phyloP scores from a whole-genome alignment of 2,797 vertebrate species.

The Catostomus latipinnis region DNA sequence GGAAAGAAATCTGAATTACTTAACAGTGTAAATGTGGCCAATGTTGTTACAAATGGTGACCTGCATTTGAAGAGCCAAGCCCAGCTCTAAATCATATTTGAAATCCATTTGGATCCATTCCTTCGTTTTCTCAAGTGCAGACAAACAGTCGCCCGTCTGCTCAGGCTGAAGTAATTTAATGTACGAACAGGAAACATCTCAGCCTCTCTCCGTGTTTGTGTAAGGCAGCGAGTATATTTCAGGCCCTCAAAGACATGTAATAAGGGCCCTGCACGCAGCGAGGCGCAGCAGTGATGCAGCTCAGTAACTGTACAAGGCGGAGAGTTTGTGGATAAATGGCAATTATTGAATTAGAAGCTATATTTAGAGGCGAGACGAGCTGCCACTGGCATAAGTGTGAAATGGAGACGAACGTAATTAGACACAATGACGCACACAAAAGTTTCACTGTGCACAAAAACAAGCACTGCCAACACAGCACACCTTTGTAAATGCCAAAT shows the following conservation, averaged over 20 bases:
- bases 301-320: constrained; percentile 62
- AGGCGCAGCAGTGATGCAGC: too few species aligned
- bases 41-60: constrained; percentile 79
- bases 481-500: constrained; percentile 26
- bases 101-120: constrained; percentile 81
- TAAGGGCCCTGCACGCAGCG: too few species aligned
- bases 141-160: constrained; percentile 57
- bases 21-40: not conserved
- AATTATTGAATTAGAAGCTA: constrained; percentile 67
- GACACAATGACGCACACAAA: constrained; percentile 21
- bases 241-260: too few species aligned
- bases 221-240: constrained; percentile 50
- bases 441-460: not conserved
- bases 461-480: not conserved
- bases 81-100: constrained; percentile 80
- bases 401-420: constrained; percentile 55
- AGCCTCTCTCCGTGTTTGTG: constrained; percentile 61
- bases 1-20: too few species aligned
- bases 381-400: constrained; percentile 50
- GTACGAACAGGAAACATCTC: constrained; percentile 77
- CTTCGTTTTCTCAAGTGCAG: constrained; percentile 54
- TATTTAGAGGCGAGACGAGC: constrained; percentile 55
- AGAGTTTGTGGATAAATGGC: constrained; percentile 68
- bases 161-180: constrained; percentile 84
- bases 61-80: constrained; percentile 73